A percentile compares a stretch with the other conserved stretches of the same genome.
These are phyloP conservation scores for Lindbergichthys nudifrons DNA, from an alignment of 2,797 vertebrate species.

Conservation along the genomic window DNA sequence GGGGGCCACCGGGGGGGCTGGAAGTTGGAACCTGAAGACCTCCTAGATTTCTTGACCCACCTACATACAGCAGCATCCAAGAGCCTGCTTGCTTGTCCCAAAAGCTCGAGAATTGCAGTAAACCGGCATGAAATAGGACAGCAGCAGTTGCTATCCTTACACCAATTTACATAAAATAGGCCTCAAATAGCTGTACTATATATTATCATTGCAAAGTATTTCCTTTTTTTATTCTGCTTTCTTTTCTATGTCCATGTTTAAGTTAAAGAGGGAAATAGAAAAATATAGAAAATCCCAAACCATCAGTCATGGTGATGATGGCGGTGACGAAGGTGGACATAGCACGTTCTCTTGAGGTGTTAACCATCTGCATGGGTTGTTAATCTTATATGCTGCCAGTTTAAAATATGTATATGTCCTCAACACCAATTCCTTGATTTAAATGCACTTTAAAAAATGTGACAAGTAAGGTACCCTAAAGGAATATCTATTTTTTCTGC, in stretches of 20 bases:
- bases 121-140: not conserved
- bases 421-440: constrained; percentile 80
- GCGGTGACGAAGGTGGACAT: constrained; percentile 65
- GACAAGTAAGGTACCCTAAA: not conserved
- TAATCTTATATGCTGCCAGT: constrained; percentile 77
- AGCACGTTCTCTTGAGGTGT: constrained; percentile 71
- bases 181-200: no score
- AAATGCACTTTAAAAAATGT: constrained; percentile 12
- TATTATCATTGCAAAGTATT: no score
- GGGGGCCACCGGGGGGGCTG: constrained; percentile 20
- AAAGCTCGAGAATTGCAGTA: constrained; percentile 7
- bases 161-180: not conserved
- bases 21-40: constrained; percentile 39
- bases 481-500: not conserved
- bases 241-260: not conserved
- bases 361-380: constrained; percentile 70
- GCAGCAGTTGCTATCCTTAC: constrained; percentile 2
- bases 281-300: constrained; percentile 73
- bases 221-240: not conserved
- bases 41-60: constrained; percentile 1
- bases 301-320: constrained; percentile 83
- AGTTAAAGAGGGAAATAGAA: not conserved
- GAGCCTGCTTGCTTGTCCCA: no score
- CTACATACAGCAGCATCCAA: not conserved
- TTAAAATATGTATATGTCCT: constrained; percentile 83